Percentiles rank a stretch among this genome's conserved stretches.
Conservation (phyloP, 2,888 invertebrate species). For the Drosophila percnosoma region DNA sequence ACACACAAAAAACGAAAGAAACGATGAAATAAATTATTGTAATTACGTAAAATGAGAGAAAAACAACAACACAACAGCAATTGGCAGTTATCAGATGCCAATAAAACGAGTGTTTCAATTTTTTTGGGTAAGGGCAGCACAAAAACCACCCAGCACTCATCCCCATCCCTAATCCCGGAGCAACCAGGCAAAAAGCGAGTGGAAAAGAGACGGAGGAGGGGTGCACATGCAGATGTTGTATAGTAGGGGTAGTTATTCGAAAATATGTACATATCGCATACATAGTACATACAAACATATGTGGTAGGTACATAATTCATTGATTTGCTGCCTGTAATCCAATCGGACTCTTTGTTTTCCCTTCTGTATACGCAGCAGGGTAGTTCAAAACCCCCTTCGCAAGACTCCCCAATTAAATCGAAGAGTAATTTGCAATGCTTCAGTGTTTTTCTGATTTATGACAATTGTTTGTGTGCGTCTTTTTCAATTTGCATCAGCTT, state of each 20-base stretch:
- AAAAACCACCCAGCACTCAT: neutral
- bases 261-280: slow-evolving; percentile 4
- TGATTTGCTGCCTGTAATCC: slow-evolving; percentile 59
- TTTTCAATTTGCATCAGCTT: neutral
- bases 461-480: neutral
- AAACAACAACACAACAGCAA: slow-evolving; percentile 26
- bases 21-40: slow-evolving; percentile 67
- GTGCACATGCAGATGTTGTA: slow-evolving; percentile 26
- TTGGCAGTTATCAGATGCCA: slow-evolving; percentile 66
- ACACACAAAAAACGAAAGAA: slow-evolving; percentile 32
- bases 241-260: slow-evolving; percentile 52
- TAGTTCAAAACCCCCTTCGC: slow-evolving; percentile 32
- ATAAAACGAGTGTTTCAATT: slow-evolving; percentile 51
- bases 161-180: neutral
- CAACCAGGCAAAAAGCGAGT: neutral
- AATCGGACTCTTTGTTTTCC: slow-evolving; percentile 22
- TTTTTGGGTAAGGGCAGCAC: slow-evolving; percentile 23
- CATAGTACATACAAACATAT: neutral
- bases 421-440: slow-evolving; percentile 18
- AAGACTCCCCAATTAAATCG: slow-evolving; percentile 11
- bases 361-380: slow-evolving; percentile 35
- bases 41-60: slow-evolving; percentile 59
- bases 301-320: slow-evolving; percentile 57
- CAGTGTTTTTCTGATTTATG: slow-evolving; percentile 1
- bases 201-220: neutral